Evolutionary conservation across 2,113 vertebrate species (phyloP), one percentile per base, ranked within the genome.

Genomic region (Montifringilla adamsi): DNA sequence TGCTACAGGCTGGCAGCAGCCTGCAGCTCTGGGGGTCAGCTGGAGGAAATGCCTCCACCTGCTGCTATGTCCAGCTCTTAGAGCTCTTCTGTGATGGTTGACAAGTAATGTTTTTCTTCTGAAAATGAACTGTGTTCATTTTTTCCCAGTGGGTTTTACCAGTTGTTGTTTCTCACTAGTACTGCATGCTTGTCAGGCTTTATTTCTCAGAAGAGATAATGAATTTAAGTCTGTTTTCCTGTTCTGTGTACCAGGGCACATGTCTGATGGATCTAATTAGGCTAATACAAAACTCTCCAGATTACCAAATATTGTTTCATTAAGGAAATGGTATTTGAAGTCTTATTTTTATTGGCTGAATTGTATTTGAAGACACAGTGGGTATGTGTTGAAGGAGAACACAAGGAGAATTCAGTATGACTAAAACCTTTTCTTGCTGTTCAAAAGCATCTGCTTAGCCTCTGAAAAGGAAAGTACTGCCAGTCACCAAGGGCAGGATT

Each of bases 141-240:
- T 84, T 89, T 86, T 93, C 59, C 79, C 50, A 5, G 35, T 89
- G 73, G 41, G 20, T 72, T 96, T 94, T 85, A 68, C 52, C 69
- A 59, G 0, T 96, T 95, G 69, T 83, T 85, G 66, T 89, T 94
- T 91, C 47, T 94, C 60, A n/a, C 66, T 89, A 20, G 43, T 23
- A 56, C 20, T 84, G 89, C 81, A 15, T 89, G 94, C 90, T 95
- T 97, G 66, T 96, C 82, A 86, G 75, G 43, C 84, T 95, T 64
- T 93, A 73, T 97, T 97, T 90, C 89, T 95, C 91, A 89, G 84
- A 91, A 92, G 90, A 93, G 64, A 49, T 94, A 95, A 95, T 93
- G 81, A 95, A 77, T 97, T 94, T 94, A 95, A 95, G 83, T 90
- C 73, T 97, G 64, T 94, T 94, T 97, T 97, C 95, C 89, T 91